Conservation (phyloP, 2,113 vertebrate genomes). For the Cephalopholis sonnerati region DNA sequence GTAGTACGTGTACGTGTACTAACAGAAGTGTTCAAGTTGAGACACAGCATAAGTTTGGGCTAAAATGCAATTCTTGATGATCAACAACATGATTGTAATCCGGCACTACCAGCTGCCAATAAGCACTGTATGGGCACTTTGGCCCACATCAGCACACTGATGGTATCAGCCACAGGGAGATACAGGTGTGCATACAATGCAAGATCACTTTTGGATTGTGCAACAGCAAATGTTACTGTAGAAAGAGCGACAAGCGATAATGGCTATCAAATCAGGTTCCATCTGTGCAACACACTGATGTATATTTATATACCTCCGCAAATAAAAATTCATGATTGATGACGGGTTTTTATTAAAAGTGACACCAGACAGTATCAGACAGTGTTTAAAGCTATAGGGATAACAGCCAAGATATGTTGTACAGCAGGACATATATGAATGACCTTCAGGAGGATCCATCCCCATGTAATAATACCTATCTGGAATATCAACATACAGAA, state of each 20-base stretch:
- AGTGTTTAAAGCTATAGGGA: slow-evolving; percentile 32
- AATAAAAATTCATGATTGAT: slow-evolving; percentile 36
- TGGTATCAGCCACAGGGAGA: background rate
- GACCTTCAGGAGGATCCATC: slow-evolving; percentile 51
- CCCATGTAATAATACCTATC: slow-evolving; percentile 48
- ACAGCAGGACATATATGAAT: slow-evolving; percentile 41
- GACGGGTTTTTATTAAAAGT: slow-evolving; percentile 41
- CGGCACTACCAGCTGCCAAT: background rate
- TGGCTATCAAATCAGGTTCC: background rate
- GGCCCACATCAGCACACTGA: background rate
- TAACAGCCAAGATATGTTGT: slow-evolving; percentile 16
- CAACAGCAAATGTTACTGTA: slow-evolving; percentile 11
- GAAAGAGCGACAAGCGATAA: background rate
- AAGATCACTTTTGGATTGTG: background rate
- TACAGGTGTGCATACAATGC: background rate
- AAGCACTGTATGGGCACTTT: background rate
- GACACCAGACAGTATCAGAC: slow-evolving; percentile 3
- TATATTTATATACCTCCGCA: background rate
- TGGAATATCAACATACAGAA: slow-evolving; percentile 16
- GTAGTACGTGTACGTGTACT: no score
- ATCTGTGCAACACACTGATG: background rate
- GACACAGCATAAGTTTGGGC: no score
- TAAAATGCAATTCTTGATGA: background rate
- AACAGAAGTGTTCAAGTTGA: no score
- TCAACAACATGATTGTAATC: background rate